These are phyloP conservation scores for Caprella mutica DNA, from an alignment of 2,888 invertebrate species.

Conservation along the genomic window DNA sequence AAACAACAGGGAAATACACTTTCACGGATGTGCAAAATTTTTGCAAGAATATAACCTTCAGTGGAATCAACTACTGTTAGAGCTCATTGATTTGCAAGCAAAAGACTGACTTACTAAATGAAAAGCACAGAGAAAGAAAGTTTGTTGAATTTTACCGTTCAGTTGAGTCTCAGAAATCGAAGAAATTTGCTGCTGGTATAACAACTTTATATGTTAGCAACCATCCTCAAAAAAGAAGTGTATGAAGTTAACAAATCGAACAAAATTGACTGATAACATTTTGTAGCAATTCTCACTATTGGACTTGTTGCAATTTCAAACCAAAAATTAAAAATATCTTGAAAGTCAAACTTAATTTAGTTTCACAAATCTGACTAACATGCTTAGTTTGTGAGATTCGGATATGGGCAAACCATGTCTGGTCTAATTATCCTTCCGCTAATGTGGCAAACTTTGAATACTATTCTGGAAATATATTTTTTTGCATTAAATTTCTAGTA, in stretches of 20 bases:
- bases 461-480: neutral
- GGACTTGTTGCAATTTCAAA: conserved; percentile 13
- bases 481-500: neutral
- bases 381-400: conserved; percentile 6
- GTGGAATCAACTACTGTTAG: conserved; percentile 7
- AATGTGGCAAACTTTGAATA: neutral
- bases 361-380: conserved; percentile 5
- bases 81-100: conserved; percentile 10
- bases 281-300: conserved; percentile 2
- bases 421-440: too few species aligned
- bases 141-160: conserved; percentile 9
- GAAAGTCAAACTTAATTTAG: conserved; percentile 1
- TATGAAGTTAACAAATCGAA: conserved; percentile 10
- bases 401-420: neutral
- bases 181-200: conserved; percentile 2
- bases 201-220: neutral
- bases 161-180: too few species aligned
- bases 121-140: conserved; percentile 7
- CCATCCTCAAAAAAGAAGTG: conserved; percentile 6
- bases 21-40: neutral
- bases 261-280: conserved; percentile 13
- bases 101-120: conserved; percentile 1
- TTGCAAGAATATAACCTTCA: conserved; percentile 3
- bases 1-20: neutral
- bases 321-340: conserved; percentile 9